Conservation (phyloP, 2,888 invertebrate species). For the Lycocerus yunnanus region DNA sequence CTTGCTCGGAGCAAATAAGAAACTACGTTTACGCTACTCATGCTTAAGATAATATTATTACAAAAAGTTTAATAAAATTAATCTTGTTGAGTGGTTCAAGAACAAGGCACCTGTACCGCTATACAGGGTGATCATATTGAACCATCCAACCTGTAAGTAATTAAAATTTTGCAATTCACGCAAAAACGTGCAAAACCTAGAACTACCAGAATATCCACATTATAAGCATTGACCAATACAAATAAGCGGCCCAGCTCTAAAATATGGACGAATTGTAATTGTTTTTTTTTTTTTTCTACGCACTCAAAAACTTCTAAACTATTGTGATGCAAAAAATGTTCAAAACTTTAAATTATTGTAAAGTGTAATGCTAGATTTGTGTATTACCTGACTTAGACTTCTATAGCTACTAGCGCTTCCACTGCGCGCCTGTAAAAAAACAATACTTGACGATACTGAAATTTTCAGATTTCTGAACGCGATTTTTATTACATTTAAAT, state of each 20-base stretch:
- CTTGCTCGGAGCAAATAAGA: background rate
- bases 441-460: slow-evolving; percentile 23
- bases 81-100: background rate
- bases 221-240: too few relatives aligned
- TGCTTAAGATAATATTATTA: too few relatives aligned
- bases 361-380: background rate
- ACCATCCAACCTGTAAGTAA: background rate
- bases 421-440: slow-evolving; percentile 78
- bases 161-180: too few relatives aligned
- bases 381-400: slow-evolving; percentile 85
- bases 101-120: too few relatives aligned
- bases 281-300: too few relatives aligned
- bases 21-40: background rate
- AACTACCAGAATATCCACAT: background rate
- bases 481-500: slow-evolving; percentile 14
- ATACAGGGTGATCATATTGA: background rate
- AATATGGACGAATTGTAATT: too few relatives aligned
- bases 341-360: too few relatives aligned
- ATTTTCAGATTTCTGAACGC: slow-evolving; percentile 2
- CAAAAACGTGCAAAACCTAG: too few relatives aligned
- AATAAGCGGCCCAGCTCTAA: too few relatives aligned
- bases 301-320: background rate
- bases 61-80: background rate
- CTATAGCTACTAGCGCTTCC: slow-evolving; percentile 89
- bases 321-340: slow-evolving; percentile 18